Evolutionary conservation across 2,888 invertebrate species (phyloP).

Genomic region (Melinopterus prodromus): DNA sequence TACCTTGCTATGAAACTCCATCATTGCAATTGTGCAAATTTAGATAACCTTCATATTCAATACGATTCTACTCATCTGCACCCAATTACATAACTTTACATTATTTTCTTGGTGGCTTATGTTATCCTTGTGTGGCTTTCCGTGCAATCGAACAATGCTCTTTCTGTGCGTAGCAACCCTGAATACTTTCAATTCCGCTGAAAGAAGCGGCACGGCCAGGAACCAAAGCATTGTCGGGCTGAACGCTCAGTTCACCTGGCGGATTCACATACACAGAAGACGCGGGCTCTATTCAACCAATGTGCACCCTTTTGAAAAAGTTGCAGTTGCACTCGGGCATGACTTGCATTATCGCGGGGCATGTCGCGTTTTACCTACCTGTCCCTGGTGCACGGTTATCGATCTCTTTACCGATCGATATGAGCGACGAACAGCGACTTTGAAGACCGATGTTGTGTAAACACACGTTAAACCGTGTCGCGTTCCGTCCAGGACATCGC

Average conservation of each 20-base stretch:
- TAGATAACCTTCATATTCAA: too few relatives aligned
- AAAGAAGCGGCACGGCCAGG: conserved; percentile 32
- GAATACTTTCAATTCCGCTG: conserved; percentile 4
- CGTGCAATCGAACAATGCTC: conserved; percentile 7
- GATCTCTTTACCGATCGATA: conserved; percentile 32
- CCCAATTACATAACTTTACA: too few relatives aligned
- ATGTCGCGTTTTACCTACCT: conserved; percentile 37
- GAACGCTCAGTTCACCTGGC: conserved; percentile 34
- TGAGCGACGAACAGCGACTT: conserved; percentile 30
- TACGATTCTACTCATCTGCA: too few relatives aligned
- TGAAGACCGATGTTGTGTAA: conserved; percentile 28
- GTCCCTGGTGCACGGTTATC: conserved; percentile 29
- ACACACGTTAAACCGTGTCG: conserved; percentile 35
- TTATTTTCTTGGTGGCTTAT: background rate
- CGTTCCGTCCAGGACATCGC: conserved; percentile 26
- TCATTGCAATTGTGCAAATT: too few relatives aligned
- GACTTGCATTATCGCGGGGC: conserved; percentile 41
- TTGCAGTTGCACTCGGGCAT: conserved; percentile 39
- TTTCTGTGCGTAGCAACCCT: conserved; percentile 9
- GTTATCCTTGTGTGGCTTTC: background rate
- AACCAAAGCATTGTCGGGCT: conserved; percentile 29
- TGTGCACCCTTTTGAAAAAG: conserved; percentile 31
- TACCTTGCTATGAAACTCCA: too few relatives aligned
- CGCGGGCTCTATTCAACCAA: background rate
- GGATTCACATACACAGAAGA: conserved; percentile 32